These are phyloP conservation scores for Catagonus wagneri DNA, from an alignment of 2,113 vertebrate species.

Conservation along the genomic window DNA sequence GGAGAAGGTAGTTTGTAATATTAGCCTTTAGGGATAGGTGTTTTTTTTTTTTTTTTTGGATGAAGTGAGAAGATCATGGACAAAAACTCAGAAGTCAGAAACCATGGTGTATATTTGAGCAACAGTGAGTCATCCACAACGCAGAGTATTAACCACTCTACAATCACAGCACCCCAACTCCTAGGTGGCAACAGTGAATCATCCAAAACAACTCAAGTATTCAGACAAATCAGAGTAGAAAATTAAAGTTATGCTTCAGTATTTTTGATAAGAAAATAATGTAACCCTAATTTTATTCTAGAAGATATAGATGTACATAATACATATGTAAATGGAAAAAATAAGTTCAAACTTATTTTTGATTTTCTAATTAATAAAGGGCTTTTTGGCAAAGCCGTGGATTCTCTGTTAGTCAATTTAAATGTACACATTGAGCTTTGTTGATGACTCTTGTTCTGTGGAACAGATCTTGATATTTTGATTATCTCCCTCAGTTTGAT, in stretches of 20 bases:
- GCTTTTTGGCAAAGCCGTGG: background rate
- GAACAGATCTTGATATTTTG: slow-evolving; percentile 33
- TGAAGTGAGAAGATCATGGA: background rate
- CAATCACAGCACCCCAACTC: no score
- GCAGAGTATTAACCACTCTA: no score
- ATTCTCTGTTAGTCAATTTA: background rate
- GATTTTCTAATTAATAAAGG: background rate
- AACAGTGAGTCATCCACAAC: background rate
- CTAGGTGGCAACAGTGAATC: background rate
- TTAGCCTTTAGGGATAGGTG: background rate
- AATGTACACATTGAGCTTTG: background rate
- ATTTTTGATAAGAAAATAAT: background rate
- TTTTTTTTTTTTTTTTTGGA: background rate
- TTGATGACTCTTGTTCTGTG: background rate
- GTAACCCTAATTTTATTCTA: background rate
- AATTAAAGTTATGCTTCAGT: background rate
- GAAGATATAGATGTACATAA: background rate
- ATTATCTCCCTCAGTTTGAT: background rate
- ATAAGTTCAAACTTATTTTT: background rate
- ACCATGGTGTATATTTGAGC: background rate
- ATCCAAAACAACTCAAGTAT: background rate
- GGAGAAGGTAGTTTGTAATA: background rate
- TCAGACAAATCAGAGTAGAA: background rate
- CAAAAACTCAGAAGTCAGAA: background rate
- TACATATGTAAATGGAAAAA: background rate